phyloP scores from a whole-genome alignment of 2,113 vertebrate genomes.

The Riparia riparia region DNA sequence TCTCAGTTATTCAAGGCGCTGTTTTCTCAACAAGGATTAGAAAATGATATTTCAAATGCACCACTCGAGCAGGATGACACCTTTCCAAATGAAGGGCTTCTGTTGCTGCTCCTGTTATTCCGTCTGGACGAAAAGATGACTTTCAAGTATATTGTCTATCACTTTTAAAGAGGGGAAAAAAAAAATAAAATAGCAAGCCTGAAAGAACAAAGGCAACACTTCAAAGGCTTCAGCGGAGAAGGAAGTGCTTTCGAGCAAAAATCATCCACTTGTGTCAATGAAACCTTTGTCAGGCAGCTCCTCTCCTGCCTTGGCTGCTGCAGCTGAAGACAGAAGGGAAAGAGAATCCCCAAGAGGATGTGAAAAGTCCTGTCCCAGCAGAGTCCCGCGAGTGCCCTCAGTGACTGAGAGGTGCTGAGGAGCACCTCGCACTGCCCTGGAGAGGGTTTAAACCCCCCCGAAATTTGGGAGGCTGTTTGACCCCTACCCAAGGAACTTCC shows the following conservation, averaged over 20 bases:
- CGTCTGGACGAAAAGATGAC: conserved; percentile 13
- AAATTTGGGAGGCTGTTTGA: background rate
- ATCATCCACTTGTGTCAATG: conserved; percentile 74
- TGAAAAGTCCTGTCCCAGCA: conserved; percentile 62
- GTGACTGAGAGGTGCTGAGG: conserved; percentile 39
- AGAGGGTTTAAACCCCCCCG: background rate
- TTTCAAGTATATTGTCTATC: conserved; percentile 35
- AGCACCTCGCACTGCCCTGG: background rate
- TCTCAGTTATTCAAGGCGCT: background rate
- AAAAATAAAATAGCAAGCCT: conserved; percentile 15
- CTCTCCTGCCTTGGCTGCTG: conserved; percentile 64
- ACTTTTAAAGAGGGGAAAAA: background rate
- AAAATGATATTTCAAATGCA: conserved; percentile 24
- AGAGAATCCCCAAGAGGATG: conserved; percentile 51
- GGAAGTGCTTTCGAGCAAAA: conserved; percentile 80
- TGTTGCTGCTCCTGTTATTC: conserved; percentile 27
- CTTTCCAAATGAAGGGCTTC: conserved; percentile 39
- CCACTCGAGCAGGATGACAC: background rate
- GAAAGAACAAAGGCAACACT: conserved; percentile 77
- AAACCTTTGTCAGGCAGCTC: conserved; percentile 72
- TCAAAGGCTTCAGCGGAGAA: conserved; percentile 74
- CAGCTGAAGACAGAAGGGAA: conserved; percentile 55
- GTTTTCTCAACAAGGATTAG: conserved; percentile 23
- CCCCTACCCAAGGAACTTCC: background rate
- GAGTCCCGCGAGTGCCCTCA: conserved; percentile 44